These are phyloP conservation scores for Phengaris arion DNA, from an alignment of 2,888 invertebrate genomes.

Conservation along the genomic window DNA sequence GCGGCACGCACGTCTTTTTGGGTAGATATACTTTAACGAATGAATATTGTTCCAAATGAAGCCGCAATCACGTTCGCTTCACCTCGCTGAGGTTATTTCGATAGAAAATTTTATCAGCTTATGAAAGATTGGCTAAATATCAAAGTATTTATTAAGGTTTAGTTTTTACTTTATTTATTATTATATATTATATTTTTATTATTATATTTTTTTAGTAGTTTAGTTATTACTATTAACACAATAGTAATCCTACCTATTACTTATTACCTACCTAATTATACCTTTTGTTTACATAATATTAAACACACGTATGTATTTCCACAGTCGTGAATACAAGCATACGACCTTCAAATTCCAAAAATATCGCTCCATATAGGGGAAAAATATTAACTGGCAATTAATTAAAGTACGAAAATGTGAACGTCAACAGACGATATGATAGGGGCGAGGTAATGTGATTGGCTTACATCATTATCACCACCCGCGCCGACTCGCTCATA, in stretches of 20 bases:
- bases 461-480: slow-evolving; percentile 18
- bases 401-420: slow-evolving; percentile 25
- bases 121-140: background rate
- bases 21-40: background rate
- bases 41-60: background rate
- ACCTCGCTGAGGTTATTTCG: background rate
- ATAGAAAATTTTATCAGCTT: background rate
- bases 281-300: too few species aligned
- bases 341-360: background rate
- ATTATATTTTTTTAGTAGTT: too few species aligned
- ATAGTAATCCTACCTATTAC: too few species aligned
- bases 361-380: background rate
- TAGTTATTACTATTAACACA: too few species aligned
- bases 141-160: too few species aligned
- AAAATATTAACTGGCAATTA: slow-evolving; percentile 23
- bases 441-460: slow-evolving; percentile 27
- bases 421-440: slow-evolving; percentile 27
- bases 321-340: too few species aligned
- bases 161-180: too few species aligned
- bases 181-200: too few species aligned
- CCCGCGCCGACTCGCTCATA: background rate
- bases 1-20: background rate
- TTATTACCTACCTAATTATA: too few species aligned
- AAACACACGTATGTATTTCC: too few species aligned
- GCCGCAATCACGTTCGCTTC: slow-evolving; percentile 15